phyloP scores from a whole-genome alignment of 2,113 vertebrate genomes.

The Origma solitaria region DNA sequence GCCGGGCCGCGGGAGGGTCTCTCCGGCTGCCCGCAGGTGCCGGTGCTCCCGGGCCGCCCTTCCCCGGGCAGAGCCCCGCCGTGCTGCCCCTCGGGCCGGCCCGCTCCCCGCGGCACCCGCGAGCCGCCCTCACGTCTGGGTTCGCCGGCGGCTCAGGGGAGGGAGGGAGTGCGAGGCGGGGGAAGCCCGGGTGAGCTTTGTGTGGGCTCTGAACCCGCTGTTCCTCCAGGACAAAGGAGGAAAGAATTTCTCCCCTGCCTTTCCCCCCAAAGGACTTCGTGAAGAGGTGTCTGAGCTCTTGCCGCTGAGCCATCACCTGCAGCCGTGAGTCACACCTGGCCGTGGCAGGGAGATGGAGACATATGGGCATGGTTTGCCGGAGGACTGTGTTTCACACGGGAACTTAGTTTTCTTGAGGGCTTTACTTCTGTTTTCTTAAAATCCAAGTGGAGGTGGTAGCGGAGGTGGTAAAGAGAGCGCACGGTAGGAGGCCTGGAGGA shows the following conservation, averaged over 20 bases:
- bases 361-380: neutral
- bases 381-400: fast-evolving
- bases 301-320: neutral
- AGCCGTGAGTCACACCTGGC: neutral
- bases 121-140: neutral
- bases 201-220: neutral
- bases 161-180: neutral
- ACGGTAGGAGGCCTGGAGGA: neutral
- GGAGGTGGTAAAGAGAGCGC: neutral
- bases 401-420: neutral
- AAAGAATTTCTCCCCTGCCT: too few relatives aligned
- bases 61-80: fast-evolving
- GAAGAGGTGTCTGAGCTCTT: neutral
- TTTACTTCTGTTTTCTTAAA: neutral
- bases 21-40: neutral
- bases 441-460: neutral
- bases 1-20: neutral
- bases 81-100: neutral
- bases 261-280: neutral
- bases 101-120: neutral
- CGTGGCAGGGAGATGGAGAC: neutral
- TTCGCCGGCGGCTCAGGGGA: neutral
- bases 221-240: neutral
- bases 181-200: neutral
- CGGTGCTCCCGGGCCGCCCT: neutral